A percentile compares a stretch with the other conserved stretches of the same genome.
Conservation (phyloP, 2,113 vertebrate species). For the Chroicocephalus ridibundus region DNA sequence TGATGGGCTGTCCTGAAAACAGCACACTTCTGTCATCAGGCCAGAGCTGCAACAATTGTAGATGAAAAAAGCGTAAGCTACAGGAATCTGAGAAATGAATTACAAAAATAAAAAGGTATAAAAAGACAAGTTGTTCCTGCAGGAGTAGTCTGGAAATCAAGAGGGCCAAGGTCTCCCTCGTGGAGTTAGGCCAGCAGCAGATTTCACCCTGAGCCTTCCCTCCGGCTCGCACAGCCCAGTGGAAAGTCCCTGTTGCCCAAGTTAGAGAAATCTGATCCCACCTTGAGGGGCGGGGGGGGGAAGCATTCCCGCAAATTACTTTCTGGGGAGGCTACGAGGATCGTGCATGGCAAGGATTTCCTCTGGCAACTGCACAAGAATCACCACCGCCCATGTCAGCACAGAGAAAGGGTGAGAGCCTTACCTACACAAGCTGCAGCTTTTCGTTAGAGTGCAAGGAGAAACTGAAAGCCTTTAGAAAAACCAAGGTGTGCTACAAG, state of each 20-base stretch:
- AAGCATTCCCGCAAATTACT: not conserved
- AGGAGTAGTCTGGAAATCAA: not conserved
- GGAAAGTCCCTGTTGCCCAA: not conserved
- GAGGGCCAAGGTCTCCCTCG: not conserved
- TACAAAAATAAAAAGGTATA: not conserved
- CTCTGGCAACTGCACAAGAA: conserved; percentile 5
- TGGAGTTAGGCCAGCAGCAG: not conserved
- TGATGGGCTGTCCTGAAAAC: not conserved
- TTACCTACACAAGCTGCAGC: conserved; percentile 37
- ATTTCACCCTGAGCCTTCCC: not conserved
- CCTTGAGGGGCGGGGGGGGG: not conserved
- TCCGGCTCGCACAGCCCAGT: not conserved
- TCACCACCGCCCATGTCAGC: not conserved
- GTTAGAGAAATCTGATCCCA: not conserved
- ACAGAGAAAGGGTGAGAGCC: not conserved
- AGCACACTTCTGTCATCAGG: not conserved
- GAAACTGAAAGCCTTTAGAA: conserved; percentile 20
- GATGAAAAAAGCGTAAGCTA: not conserved
- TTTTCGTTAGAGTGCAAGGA: not conserved
- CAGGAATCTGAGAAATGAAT: not conserved
- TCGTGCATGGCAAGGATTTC: not conserved
- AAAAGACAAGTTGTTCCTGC: not conserved
- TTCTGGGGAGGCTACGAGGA: not conserved
- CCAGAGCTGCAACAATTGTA: not conserved
- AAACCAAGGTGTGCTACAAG: not conserved